Conservation (phyloP, 35 echinoderm and acorn worm genomes). For the Apostichopus japonicus region DNA sequence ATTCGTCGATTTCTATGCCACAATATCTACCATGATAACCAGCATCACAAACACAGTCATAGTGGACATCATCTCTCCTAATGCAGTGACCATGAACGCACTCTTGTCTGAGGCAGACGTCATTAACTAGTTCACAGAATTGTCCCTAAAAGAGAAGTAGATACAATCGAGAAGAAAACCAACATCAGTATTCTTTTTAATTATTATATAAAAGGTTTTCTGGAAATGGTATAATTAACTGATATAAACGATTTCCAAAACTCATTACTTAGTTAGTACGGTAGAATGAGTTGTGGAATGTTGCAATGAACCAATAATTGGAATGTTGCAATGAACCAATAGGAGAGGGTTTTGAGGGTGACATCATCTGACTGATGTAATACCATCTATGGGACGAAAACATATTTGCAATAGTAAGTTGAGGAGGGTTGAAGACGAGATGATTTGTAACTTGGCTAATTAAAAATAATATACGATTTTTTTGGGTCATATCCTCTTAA, state of each 20-base stretch:
- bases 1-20: neutral
- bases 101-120: neutral
- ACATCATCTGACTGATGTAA: too few relatives aligned
- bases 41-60: neutral
- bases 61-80: neutral
- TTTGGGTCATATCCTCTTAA: too few relatives aligned
- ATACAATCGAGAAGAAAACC: neutral
- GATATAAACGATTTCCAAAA: neutral
- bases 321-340: neutral
- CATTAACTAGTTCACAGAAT: neutral
- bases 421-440: too few relatives aligned
- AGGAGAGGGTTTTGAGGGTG: neutral
- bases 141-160: neutral
- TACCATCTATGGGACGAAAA: too few relatives aligned
- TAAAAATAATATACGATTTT: too few relatives aligned
- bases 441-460: too few relatives aligned
- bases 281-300: neutral
- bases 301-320: neutral
- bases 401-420: too few relatives aligned
- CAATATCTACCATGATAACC: too few relatives aligned
- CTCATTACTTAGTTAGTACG: neutral
- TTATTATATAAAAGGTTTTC: neutral
- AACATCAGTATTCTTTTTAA: neutral
- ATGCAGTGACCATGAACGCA: neutral
- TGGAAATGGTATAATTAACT: neutral